A percentile compares a stretch with the other conserved stretches of the same genome.
Evolutionary conservation across 1,140 invertebrate species (phyloP).

Genomic region (Caenorhabditis inopinata): DNA sequence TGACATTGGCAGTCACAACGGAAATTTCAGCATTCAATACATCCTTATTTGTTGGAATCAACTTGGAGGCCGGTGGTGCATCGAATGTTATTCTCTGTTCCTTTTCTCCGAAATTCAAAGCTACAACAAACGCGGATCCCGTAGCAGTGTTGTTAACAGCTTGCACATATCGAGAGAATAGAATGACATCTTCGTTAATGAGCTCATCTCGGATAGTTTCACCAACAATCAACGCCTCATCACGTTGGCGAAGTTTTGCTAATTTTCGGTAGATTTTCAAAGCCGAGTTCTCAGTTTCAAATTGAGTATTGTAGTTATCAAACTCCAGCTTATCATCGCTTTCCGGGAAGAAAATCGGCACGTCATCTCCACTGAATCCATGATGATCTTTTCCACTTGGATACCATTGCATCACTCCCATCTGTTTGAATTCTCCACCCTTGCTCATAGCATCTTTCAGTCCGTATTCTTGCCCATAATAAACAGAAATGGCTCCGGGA

Average conservation of each 20-base stretch:
- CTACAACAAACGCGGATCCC: slow-evolving; percentile 34
- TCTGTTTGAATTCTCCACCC: slow-evolving; percentile 12
- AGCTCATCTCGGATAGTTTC: slow-evolving; percentile 37
- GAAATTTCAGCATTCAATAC: slow-evolving; percentile 16
- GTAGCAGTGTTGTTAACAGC: slow-evolving; percentile 14
- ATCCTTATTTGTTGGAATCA: slow-evolving; percentile 19
- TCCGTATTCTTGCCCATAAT: slow-evolving; percentile 53
- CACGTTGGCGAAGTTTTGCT: slow-evolving; percentile 50
- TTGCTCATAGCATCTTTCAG: slow-evolving; percentile 32
- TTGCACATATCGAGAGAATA: slow-evolving; percentile 25
- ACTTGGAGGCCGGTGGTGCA: neutral
- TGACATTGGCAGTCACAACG: slow-evolving; percentile 23
- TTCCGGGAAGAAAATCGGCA: slow-evolving; percentile 39
- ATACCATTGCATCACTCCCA: slow-evolving; percentile 49
- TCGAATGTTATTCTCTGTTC: neutral
- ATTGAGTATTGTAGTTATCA: slow-evolving; percentile 41
- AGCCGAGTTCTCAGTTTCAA: slow-evolving; percentile 28
- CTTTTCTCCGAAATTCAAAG: slow-evolving; percentile 39
- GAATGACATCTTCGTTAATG: slow-evolving; percentile 31
- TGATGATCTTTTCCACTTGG: slow-evolving; percentile 37
- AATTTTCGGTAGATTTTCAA: slow-evolving; percentile 49
- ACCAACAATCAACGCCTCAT: slow-evolving; percentile 45
- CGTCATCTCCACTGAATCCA: slow-evolving; percentile 40
- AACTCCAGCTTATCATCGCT: slow-evolving; percentile 3
- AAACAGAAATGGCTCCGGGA: slow-evolving; percentile 49